Base-by-base conservation (phyloP, 2,888 invertebrate genomes). In the Cheilosia impressa region DNA sequence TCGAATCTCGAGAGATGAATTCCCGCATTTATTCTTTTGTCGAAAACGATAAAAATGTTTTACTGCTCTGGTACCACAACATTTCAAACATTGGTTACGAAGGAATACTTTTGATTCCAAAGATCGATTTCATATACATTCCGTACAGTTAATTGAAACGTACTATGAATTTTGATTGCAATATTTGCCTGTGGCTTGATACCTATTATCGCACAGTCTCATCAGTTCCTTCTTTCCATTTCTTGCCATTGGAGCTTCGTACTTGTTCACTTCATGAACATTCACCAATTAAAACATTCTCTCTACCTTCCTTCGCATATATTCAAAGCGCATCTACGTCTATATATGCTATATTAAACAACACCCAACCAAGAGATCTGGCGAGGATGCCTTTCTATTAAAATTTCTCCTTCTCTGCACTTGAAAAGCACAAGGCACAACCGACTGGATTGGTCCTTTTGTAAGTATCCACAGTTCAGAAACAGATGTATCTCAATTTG, bases 401-500 rank as follows among this genome's bases (percentile, higher is more conserved):
- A 43, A 72, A 58, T 50, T 17, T 10, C 45, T 31, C n/a, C 50
- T 17, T 4, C 17, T 19, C 6, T 45, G 45, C 2, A 5, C n/a
- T 45, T 5, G 31, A 17, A 24, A 10, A n/a, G 45, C 22, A 38
- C 47, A 24, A 10, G 13, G 45, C 22, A 38, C 47, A 66, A 58
- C 41, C 57, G 17, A 53, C 41, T 50, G 62, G 31, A n/a, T 45
- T 27, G 58, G 62, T 17, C 53, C 22, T 68, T 68, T 52, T 63
- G 68, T 62, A 24, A 50, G 57, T 31, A 50, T 47, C 60, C 82
- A 72, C 82, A 72, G 65, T 50, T 84, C 84, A 84, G 27, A 80
- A 84, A 79, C 84, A 84, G 84, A 84, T 79, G 84, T 80, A 84
- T 80, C 84, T 84, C 75, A 66, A 84, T 79, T 79, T 80, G 60